These are phyloP conservation scores for Benthosema pterotum DNA, from an alignment of 2,797 vertebrate genomes.

Conservation along the genomic window DNA sequence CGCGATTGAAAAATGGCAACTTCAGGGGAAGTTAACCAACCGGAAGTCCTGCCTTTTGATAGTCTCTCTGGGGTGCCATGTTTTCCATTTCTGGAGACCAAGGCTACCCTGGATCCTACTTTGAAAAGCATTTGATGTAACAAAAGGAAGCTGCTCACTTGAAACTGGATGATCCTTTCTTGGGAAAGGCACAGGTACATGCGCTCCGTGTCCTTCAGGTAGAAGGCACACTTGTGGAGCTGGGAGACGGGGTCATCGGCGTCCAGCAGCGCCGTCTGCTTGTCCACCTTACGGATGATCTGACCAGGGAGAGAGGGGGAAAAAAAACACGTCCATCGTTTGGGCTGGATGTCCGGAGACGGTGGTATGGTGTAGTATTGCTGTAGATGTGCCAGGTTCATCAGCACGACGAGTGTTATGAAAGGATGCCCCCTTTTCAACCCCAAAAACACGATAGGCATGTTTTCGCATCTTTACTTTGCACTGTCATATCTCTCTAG, in stretches of 20 bases:
- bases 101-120: too few relatives aligned
- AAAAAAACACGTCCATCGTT: background rate
- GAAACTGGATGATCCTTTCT: conserved; percentile 99
- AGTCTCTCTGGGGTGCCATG: background rate
- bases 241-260: conserved; percentile 98
- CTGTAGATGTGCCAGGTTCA: too few relatives aligned
- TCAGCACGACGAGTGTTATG: too few relatives aligned
- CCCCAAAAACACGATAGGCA: too few relatives aligned
- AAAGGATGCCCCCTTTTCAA: too few relatives aligned
- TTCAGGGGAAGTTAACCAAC: too few relatives aligned
- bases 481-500: too few relatives aligned
- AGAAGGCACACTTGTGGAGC: conserved; percentile 99
- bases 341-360: background rate
- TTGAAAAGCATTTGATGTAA: too few relatives aligned
- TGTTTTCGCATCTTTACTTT: too few relatives aligned
- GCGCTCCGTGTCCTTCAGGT: conserved; percentile 99
- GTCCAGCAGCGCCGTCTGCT: conserved; percentile 96
- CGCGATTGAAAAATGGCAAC: too few relatives aligned
- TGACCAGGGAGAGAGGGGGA: conserved; percentile 53
- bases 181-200: conserved; percentile 99
- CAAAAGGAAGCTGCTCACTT: conserved; percentile 82
- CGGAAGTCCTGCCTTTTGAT: background rate
- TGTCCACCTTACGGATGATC: conserved; percentile 99
- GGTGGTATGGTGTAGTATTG: too few relatives aligned
- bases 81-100: too few relatives aligned